Base-by-base conservation (phyloP, 2,113 vertebrate species). In the Callithrix jacchus region DNA sequence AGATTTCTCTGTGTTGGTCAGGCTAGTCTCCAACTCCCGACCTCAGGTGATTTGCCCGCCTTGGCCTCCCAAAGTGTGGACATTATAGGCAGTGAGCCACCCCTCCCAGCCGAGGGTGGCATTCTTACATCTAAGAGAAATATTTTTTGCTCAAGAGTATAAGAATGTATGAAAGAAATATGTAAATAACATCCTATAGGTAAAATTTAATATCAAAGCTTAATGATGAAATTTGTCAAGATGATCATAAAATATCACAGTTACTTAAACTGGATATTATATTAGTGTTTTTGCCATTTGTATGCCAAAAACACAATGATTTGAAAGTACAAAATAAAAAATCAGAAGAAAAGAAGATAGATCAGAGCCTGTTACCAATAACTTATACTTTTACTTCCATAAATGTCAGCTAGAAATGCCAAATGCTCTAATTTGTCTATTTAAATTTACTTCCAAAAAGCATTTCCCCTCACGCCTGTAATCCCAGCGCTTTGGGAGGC, bases 361-460 rank as follows among this genome's bases (percentile, higher is more conserved):
- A 35, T 64, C 27, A 84, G 54, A 91, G 2, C 14, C 25, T 66
- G 32, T 83, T 11, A 81, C 8, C 8, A 91, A 56, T 68, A 86
- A 58, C 80, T 81, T 94, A 81, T 77, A 56, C 8, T 0, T 74
- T 79, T 71, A 16, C 2, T 3, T 14, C 3, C 12, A 7, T 42
- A 95, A 40, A 64, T 95, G 0, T 86, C 92, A 71, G 14, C 32
- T 81, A 77, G 95, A 93, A 96, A 81, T 93, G 35, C 68, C 56
- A 89, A 79, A 91, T 40, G 70, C 5, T 6, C 54, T 84, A 42
- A 47, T 94, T 84, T 94, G 20, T 71, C 30, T 90, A 40, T 90
- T 93, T 77, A 97, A 95, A 93, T 89, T 96, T 23, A 76, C 40
- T 79, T 81, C 8, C 56, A 68, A 71, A 96, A 85, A 91, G 8